Base-by-base conservation (phyloP, 2,888 invertebrate genomes). In the Margaritifera margaritifera region DNA sequence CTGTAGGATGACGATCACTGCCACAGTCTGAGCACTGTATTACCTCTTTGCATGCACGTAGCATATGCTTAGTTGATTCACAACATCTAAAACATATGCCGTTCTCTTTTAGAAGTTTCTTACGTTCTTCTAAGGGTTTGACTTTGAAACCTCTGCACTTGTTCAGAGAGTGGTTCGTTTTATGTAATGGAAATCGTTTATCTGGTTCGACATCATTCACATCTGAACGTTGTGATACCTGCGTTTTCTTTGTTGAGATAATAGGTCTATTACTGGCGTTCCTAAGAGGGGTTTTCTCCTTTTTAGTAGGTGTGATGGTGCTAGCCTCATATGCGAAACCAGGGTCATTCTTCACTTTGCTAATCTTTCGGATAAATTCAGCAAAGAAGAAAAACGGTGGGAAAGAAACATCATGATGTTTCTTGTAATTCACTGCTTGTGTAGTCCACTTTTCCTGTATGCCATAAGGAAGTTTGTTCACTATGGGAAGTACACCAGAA, bases 361-460 rank as follows among this genome's bases (percentile, higher is more conserved):
- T 55, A 22, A 27, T 31, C 4, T 64, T 52, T 6, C 31, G 22
- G n/a, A 71, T 20, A 54, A 71, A 61, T 8, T 57, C 19, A 15
- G 24, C 59, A 24, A 70, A 66, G 18, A 63, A 54, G 31, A 15
- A n/a, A 52, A 66, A 66, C 11, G 70, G 70, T 19, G 66, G 66
- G 52, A 62, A 69, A 51, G 59, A 11, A 11, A 58, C 65, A 52
- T 66, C 31, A 55, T 66, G 3, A 2, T 18, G 42, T 11, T 22
- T 19, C 51, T 66, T 71, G 52, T 67, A 71, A 11, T 56, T 60
- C 6, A 31, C 22, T 19, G 64, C 67, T n/a, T 42, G 54, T 31
- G 55, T 56, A 4, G 55, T 25, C 66, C 66, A 67, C 57, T 61
- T 71, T 60, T 71, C 63, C 31, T 67, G 66, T 11, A 71, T 22